Percentiles rank a stretch among this genome's conserved stretches.
Evolutionary conservation across 2,797 vertebrate species (phyloP).

Genomic region (Naso thynnoides): DNA sequence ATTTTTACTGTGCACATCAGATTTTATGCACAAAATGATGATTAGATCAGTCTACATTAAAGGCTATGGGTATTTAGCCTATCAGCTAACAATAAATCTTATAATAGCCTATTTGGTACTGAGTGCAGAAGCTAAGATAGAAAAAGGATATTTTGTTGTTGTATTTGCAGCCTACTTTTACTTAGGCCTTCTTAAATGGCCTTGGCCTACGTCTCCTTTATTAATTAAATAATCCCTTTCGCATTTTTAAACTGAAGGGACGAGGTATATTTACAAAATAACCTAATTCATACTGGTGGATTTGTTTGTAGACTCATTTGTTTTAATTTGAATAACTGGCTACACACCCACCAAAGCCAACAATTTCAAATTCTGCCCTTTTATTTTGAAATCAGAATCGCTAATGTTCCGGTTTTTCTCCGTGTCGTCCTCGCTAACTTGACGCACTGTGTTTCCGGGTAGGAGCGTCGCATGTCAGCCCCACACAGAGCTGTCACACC

Average conservation of each 20-base stretch:
- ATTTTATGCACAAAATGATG: not conserved
- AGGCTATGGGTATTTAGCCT: too few species aligned
- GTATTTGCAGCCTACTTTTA: too few species aligned
- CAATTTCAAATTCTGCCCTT: not conserved
- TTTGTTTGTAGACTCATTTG: not conserved
- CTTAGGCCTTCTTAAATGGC: too few species aligned
- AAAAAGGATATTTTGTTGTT: too few species aligned
- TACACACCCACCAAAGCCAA: not conserved
- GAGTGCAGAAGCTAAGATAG: too few species aligned
- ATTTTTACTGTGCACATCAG: not conserved
- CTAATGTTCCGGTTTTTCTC: not conserved
- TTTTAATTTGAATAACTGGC: not conserved
- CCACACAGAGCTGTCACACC: constrained; percentile 75
- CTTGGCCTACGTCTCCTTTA: too few species aligned
- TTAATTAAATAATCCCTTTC: not conserved
- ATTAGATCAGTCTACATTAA: not conserved
- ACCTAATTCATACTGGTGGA: not conserved
- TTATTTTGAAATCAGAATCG: constrained; percentile 49
- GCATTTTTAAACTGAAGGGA: not conserved
- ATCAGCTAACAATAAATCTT: not conserved
- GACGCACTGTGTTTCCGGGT: constrained; percentile 55
- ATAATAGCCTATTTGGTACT: too few species aligned
- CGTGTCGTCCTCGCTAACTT: constrained; percentile 4
- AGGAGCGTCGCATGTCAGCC: constrained; percentile 50
- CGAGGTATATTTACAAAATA: not conserved